These are phyloP conservation scores for Pelvicachromis taeniatus DNA, from an alignment of 2,113 vertebrate species.

Conservation along the genomic window DNA sequence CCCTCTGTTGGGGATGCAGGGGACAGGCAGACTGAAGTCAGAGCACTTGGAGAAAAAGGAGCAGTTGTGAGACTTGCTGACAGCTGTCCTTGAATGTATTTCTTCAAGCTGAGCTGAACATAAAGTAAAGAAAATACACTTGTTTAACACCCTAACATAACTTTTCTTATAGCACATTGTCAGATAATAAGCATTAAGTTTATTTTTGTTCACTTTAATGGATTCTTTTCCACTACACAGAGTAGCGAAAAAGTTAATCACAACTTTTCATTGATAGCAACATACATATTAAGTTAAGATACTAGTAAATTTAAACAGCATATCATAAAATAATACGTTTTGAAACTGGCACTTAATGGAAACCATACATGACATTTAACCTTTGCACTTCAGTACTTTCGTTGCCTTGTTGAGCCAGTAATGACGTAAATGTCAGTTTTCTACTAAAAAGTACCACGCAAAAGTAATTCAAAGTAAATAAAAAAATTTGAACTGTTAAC, in stretches of 20 bases:
- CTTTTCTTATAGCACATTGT: neutral
- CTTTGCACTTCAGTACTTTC: neutral
- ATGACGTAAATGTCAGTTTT: neutral
- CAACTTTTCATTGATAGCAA: neutral
- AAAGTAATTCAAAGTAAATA: neutral
- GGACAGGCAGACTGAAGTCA: slow-evolving; percentile 49
- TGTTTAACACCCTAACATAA: neutral
- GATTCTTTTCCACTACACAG: neutral
- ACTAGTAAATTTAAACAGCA: neutral
- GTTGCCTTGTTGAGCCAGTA: neutral
- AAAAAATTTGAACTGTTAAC: neutral
- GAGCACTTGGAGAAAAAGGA: slow-evolving; percentile 12
- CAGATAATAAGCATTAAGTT: neutral
- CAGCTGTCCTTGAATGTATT: slow-evolving; percentile 58
- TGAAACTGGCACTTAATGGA: neutral
- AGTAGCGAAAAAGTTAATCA: neutral
- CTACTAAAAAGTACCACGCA: neutral
- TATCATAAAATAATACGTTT: neutral
- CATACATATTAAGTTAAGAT: neutral
- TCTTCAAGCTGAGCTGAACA: slow-evolving; percentile 10
- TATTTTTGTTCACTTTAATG: neutral
- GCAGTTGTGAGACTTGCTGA: slow-evolving; percentile 44
- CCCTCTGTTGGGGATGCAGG: slow-evolving; percentile 63
- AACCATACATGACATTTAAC: neutral
- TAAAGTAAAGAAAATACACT: neutral